These are phyloP conservation scores for Pogonophryne albipinna DNA, from an alignment of 2,797 vertebrate species.

Conservation along the genomic window DNA sequence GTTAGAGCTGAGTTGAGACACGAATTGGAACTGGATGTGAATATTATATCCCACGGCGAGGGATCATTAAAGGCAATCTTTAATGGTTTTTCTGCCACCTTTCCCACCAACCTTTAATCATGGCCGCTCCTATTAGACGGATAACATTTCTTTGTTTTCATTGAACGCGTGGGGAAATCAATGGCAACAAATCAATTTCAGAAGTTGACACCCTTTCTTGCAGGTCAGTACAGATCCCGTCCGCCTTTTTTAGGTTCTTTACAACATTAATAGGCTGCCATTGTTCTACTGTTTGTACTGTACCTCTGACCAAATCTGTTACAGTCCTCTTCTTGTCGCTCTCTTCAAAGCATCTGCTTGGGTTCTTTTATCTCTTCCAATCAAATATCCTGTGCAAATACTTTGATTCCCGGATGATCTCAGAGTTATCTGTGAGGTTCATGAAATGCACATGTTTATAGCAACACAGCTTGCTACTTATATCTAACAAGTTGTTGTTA, in stretches of 20 bases:
- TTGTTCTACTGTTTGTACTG: neutral
- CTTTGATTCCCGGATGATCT: neutral
- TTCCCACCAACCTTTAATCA: constrained; percentile 25
- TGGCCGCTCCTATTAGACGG: constrained; percentile 12
- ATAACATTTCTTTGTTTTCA: constrained; percentile 10
- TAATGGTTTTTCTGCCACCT: constrained; percentile 29
- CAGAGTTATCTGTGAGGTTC: neutral
- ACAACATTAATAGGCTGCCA: neutral
- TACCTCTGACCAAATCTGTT: neutral
- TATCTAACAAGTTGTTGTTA: neutral
- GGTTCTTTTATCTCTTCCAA: constrained; percentile 16
- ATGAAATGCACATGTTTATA: neutral
- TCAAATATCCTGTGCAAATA: constrained; percentile 28
- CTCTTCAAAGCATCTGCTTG: neutral
- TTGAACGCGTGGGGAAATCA: neutral
- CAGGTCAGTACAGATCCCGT: neutral
- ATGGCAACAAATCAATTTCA: constrained; percentile 19
- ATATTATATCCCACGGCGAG: constrained; percentile 60
- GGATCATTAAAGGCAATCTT: constrained; percentile 56
- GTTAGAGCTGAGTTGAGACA: constrained; percentile 52
- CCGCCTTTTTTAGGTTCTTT: constrained; percentile 6
- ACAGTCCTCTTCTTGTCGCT: neutral
- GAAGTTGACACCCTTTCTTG: neutral
- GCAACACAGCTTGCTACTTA: neutral
- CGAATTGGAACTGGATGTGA: constrained; percentile 62